Base-by-base conservation (phyloP, 2,113 vertebrate species). In the Etheostoma spectabile region DNA sequence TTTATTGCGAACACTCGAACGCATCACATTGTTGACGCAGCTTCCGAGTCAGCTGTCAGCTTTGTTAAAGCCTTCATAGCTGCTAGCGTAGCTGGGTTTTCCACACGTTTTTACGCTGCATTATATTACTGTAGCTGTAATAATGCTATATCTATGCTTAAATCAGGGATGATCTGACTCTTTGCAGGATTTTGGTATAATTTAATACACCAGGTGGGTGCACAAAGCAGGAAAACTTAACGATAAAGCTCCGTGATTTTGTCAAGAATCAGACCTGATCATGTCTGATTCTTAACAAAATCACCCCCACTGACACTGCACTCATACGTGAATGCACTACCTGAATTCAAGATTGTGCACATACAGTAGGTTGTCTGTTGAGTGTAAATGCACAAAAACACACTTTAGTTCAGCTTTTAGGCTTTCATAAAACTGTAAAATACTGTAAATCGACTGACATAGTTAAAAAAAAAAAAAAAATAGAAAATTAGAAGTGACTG, bases 1-100 rank as follows among this genome's bases (percentile, higher is more conserved):
- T 79, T 84, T 55, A 27, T 13, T 14, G 2, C 4, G 51, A 35
- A 14, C 12, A 4, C n/a, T 0, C n/a, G 83, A 93, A 92, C 33
- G 83, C 77, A 55, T 45, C 89, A 63, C 19, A 4, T 13, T 24
- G 72, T 51, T 91, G 78, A 89, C 89, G 90, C 64, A 78, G 76
- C 79, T 93, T 93, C 92, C 92, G 84, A 10, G 35, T 87, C 57
- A 33, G 74, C 83, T 74, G 77, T 80, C 61, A 67, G 33, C 10
- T 5, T 30, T 33, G n/a, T 56, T 18, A 6, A 15, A 24, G 49
- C 27, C 2, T 18, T 24, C 1, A 4, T 1, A 6, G 11, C 57
- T 35, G 70, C 59, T 4, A 0, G 30, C 6, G 5, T 8, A 1
- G 4, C 27, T 38, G 55, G 42, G 24, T n/a, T 15, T 16, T n/a